Conservation (phyloP, 2,113 vertebrate species). For the Zosterops borbonicus region DNA sequence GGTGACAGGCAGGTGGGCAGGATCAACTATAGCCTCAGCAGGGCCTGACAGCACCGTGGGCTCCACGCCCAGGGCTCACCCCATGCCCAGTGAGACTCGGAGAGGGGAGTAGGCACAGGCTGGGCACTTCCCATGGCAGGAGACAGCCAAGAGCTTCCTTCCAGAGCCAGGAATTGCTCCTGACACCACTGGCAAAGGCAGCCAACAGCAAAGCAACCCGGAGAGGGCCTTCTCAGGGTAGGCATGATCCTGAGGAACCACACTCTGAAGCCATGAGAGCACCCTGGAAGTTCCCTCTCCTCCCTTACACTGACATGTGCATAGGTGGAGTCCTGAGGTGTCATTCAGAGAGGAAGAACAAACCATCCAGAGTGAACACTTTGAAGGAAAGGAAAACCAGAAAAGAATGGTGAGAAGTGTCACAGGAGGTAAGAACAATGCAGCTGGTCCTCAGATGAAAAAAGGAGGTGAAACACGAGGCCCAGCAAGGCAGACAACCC, state of each 20-base stretch:
- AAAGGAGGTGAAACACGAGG: background rate
- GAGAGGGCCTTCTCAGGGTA: background rate
- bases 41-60: fast-evolving
- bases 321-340: background rate
- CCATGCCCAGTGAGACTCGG: fast-evolving
- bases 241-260: background rate
- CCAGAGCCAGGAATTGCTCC: background rate
- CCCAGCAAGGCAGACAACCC: background rate
- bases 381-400: background rate
- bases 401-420: background rate
- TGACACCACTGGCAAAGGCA: background rate
- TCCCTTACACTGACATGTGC: background rate
- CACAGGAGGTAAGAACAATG: background rate
- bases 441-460: background rate
- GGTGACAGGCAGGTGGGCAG: background rate
- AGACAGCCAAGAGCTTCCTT: background rate
- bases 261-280: background rate
- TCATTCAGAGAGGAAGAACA: background rate
- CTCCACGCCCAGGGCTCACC: fast-evolving
- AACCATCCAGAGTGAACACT: background rate
- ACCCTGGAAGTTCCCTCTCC: background rate
- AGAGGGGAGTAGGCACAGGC: fast-evolving
- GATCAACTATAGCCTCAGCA: fast-evolving
- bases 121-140: background rate
- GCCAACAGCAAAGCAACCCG: background rate